A percentile compares a stretch with the other conserved stretches of the same genome.
phyloP scores from a whole-genome alignment of 1,140 invertebrate genomes.

The Babylonia areolata region DNA sequence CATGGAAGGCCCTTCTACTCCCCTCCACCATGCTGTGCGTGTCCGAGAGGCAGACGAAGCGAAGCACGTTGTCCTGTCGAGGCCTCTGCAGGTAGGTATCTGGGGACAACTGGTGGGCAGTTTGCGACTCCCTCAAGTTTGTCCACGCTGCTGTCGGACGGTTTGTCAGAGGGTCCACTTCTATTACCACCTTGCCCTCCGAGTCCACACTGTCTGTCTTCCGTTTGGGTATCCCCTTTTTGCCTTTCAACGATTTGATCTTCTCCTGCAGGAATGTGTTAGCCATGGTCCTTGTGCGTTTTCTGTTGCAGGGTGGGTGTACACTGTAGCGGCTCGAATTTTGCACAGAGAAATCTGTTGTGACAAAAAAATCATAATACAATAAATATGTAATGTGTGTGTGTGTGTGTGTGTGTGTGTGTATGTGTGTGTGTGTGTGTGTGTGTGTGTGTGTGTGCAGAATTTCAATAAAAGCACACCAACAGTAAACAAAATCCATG shows the following conservation, averaged over 20 bases:
- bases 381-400: neutral
- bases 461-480: too few relatives aligned
- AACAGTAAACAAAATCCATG: too few relatives aligned
- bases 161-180: slow-evolving; percentile 52
- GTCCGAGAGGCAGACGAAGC: slow-evolving; percentile 92
- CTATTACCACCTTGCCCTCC: slow-evolving; percentile 55
- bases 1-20: neutral
- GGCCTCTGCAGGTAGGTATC: neutral
- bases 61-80: slow-evolving; percentile 75
- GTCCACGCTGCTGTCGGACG: slow-evolving; percentile 31
- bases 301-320: too few relatives aligned
- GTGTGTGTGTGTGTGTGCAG: neutral
- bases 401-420: neutral
- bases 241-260: neutral
- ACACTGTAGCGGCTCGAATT: too few relatives aligned
- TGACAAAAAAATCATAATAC: too few relatives aligned
- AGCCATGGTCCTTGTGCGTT: neutral
- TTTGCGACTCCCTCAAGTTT: slow-evolving; percentile 30
- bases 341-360: too few relatives aligned
- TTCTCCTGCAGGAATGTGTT: neutral
- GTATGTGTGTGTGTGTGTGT: neutral
- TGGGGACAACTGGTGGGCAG: slow-evolving; percentile 25
- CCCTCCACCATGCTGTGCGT: slow-evolving; percentile 80
- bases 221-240: neutral
- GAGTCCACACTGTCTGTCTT: neutral